Evolutionary conservation across 2,888 invertebrate genomes (phyloP).

Genomic region (Platycnemis pennipes): DNA sequence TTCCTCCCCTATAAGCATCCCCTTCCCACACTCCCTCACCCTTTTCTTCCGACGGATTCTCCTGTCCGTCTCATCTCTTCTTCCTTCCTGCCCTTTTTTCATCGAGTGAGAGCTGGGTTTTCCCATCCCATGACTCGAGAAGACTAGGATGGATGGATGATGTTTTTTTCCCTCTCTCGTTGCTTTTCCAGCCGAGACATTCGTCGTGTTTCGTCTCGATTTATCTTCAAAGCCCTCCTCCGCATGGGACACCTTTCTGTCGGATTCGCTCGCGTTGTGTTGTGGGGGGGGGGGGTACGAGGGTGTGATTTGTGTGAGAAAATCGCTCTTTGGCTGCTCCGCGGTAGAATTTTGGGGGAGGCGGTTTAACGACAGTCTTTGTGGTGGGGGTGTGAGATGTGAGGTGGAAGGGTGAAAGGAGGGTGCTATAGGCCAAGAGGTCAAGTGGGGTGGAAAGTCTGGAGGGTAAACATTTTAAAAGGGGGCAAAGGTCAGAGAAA

Average conservation of each 20-base stretch:
- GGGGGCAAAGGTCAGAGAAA: not conserved
- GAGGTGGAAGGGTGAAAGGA: not conserved
- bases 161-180: not conserved
- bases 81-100: not conserved
- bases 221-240: not conserved
- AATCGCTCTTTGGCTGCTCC: not conserved
- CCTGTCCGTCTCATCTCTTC: not conserved
- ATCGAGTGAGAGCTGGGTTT: not conserved
- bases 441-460: not conserved
- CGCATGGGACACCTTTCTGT: too few relatives aligned
- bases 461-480: not conserved
- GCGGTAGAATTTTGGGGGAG: not conserved
- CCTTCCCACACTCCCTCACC: not conserved
- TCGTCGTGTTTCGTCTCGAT: not conserved
- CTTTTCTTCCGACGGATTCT: not conserved
- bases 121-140: not conserved
- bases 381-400: not conserved
- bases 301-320: slow-evolving; percentile 30
- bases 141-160: not conserved
- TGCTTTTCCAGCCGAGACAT: not conserved
- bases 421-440: not conserved
- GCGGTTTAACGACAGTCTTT: not conserved
- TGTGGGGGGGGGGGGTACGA: not conserved
- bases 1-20: not conserved
- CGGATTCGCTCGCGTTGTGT: not conserved